phyloP scores from a whole-genome alignment of 2,888 invertebrate genomes.

The Pasiphila rectangulata region DNA sequence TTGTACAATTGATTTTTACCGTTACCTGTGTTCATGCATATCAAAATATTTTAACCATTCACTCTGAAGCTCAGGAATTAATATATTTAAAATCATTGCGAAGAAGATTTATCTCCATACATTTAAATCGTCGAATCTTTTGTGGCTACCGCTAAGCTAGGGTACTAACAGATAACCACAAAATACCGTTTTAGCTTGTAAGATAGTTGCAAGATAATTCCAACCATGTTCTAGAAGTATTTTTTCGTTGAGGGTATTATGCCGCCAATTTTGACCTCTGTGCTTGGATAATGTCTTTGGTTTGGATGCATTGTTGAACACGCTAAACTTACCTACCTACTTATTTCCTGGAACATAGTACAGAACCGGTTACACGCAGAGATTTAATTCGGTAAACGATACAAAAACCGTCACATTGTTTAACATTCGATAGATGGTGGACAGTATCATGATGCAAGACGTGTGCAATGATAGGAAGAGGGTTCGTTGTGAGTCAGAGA shows the following conservation, averaged over 20 bases:
- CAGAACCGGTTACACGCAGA: constrained; percentile 13
- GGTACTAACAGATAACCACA: too few species aligned
- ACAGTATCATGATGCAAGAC: constrained; percentile 46
- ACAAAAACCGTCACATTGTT: background rate
- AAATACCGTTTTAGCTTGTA: background rate
- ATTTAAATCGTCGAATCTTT: too few species aligned
- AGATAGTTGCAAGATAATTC: background rate
- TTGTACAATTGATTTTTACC: too few species aligned
- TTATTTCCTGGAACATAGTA: background rate
- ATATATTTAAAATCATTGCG: too few species aligned
- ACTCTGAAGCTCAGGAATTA: too few species aligned
- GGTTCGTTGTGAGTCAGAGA: constrained; percentile 56
- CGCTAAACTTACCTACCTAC: too few species aligned
- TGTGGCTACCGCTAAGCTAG: too few species aligned
- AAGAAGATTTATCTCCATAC: too few species aligned
- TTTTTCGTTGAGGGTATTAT: background rate
- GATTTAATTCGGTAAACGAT: too few species aligned
- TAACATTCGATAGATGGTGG: constrained; percentile 26
- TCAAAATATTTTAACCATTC: too few species aligned
- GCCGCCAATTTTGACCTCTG: background rate
- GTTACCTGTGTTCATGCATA: too few species aligned
- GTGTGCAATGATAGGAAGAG: constrained; percentile 54
- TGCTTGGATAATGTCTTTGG: too few species aligned
- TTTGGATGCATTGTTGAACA: constrained; percentile 1
- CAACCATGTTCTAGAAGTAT: background rate